Evolutionary conservation across 2,113 vertebrate genomes (phyloP).

Genomic region (Passerina amoena): DNA sequence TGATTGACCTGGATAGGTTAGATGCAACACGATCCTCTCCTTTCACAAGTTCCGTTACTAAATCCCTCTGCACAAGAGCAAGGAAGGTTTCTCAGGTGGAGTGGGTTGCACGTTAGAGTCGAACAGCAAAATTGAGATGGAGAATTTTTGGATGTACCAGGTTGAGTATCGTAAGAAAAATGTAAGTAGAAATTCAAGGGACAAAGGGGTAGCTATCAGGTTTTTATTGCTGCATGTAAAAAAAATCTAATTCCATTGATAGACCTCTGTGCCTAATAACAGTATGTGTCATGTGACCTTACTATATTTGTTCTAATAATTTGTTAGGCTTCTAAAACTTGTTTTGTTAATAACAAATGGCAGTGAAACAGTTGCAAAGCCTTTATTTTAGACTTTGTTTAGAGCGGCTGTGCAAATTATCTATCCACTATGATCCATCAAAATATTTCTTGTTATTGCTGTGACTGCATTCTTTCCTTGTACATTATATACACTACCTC

Average conservation of each 20-base stretch:
- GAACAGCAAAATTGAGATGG: slow-evolving; percentile 75
- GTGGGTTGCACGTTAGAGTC: background rate
- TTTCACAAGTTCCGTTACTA: slow-evolving; percentile 67
- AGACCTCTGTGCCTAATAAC: background rate
- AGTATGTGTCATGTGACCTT: background rate
- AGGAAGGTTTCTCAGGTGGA: slow-evolving; percentile 9
- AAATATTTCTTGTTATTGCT: background rate
- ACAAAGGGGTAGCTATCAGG: background rate
- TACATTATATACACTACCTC: background rate
- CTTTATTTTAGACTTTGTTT: background rate
- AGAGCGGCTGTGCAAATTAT: background rate
- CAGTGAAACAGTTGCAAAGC: background rate
- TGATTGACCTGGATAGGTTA: background rate
- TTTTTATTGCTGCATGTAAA: background rate
- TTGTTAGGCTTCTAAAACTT: background rate
- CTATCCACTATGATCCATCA: background rate
- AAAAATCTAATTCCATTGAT: background rate
- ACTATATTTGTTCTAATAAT: background rate
- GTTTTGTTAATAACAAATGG: background rate
- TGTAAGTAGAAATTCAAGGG: slow-evolving; percentile 61
- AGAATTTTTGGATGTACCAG: slow-evolving; percentile 94
- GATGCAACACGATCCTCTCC: slow-evolving; percentile 8
- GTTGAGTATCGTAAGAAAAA: slow-evolving; percentile 75
- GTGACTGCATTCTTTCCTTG: background rate
- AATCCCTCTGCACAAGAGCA: slow-evolving; percentile 46